These are phyloP conservation scores for Marasmarcha lunaedactyla DNA, from an alignment of 2,888 invertebrate species.

Conservation along the genomic window DNA sequence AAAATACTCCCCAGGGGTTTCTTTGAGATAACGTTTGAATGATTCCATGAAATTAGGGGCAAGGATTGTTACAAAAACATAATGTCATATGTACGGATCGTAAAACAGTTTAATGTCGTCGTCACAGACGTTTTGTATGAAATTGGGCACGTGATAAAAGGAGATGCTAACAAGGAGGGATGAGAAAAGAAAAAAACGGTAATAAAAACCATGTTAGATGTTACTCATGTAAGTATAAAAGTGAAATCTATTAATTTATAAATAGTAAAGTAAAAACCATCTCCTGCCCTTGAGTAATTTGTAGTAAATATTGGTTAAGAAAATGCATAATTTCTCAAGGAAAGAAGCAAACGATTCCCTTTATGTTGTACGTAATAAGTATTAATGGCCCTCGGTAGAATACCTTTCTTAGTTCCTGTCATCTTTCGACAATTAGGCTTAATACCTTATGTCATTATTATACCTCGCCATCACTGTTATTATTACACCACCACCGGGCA, in stretches of 20 bases:
- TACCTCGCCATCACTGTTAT: constrained; percentile 9
- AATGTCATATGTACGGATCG: background rate
- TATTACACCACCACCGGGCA: constrained; percentile 2
- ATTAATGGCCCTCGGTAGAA: constrained; percentile 37
- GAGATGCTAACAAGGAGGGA: no score
- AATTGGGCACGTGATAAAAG: no score
- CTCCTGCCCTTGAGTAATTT: background rate
- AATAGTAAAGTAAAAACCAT: no score
- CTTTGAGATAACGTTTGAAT: background rate
- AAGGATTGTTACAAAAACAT: background rate
- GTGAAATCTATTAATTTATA: no score
- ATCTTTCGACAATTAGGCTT: constrained; percentile 49
- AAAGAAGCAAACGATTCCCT: constrained; percentile 40
- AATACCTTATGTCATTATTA: constrained; percentile 29
- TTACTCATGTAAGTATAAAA: no score
- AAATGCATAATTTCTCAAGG: constrained; percentile 49
- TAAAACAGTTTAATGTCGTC: background rate
- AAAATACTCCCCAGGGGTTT: background rate
- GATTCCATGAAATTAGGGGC: background rate
- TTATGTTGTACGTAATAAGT: constrained; percentile 50
- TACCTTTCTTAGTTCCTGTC: constrained; percentile 37
- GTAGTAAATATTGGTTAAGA: constrained; percentile 26
- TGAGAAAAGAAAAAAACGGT: no score
- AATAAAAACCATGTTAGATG: no score
- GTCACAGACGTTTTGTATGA: background rate